Conservation (phyloP, 2,888 invertebrate species). For the Acholoe squamosa region DNA sequence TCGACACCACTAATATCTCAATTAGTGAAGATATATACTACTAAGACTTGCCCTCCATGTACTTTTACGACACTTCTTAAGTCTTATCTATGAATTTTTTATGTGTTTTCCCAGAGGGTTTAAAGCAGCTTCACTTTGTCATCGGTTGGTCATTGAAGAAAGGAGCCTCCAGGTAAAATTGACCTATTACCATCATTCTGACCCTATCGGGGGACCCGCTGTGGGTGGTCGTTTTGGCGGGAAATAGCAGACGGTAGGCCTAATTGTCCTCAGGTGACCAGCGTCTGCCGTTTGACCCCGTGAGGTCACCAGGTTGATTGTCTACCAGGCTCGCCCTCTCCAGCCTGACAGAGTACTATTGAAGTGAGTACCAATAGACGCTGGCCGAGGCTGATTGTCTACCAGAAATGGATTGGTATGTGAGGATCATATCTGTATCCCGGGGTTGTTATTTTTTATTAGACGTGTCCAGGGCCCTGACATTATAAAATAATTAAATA, state of each 20-base stretch:
- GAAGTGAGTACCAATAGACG: no score
- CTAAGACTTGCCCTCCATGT: not conserved
- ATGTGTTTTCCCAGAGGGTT: not conserved
- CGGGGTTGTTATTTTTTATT: not conserved
- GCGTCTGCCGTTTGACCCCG: not conserved
- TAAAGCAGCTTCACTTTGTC: not conserved
- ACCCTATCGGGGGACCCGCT: not conserved
- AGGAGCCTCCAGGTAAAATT: not conserved
- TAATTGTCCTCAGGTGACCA: slow-evolving; percentile 25
- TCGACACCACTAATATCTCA: not conserved
- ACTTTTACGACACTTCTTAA: not conserved
- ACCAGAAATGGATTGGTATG: not conserved
- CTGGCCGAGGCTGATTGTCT: no score
- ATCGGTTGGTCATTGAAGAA: not conserved
- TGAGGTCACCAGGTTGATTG: not conserved
- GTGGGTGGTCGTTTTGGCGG: slow-evolving; percentile 33
- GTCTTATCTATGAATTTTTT: not conserved
- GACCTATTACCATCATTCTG: not conserved
- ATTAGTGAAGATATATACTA: not conserved
- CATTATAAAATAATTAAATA: not conserved
- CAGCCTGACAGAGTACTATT: no score
- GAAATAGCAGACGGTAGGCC: not conserved
- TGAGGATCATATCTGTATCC: not conserved
- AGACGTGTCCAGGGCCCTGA: no score
- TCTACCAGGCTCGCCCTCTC: no score